These are phyloP conservation scores for Tetrao urogallus DNA, from an alignment of 2,113 vertebrate genomes.

Conservation along the genomic window DNA sequence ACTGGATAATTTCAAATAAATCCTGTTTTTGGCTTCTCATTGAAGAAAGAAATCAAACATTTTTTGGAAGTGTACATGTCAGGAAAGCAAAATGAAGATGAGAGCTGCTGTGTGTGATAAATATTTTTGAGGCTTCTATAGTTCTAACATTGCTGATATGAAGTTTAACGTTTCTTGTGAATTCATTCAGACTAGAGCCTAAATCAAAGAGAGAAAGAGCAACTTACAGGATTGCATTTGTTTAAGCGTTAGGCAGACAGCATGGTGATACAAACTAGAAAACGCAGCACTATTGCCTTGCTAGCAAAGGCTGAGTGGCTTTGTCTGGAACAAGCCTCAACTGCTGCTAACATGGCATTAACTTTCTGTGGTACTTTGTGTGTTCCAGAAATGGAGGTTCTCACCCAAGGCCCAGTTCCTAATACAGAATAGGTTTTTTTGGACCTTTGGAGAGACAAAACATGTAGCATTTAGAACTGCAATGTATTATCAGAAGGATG, in stretches of 20 bases:
- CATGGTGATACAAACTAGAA: background rate
- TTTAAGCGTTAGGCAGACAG: background rate
- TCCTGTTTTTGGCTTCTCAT: background rate
- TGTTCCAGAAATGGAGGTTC: background rate
- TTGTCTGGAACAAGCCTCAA: conserved; percentile 1
- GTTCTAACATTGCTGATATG: background rate
- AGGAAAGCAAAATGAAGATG: background rate
- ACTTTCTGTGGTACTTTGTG: background rate
- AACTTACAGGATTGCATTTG: background rate
- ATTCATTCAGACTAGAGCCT: background rate
- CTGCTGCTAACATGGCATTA: background rate
- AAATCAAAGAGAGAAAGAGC: background rate
- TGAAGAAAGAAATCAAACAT: background rate
- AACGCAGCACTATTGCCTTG: background rate
- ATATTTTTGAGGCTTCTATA: background rate
- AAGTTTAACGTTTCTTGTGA: background rate
- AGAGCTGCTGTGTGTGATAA: background rate
- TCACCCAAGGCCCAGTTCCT: background rate
- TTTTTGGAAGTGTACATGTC: background rate
- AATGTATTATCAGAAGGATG: conserved; percentile 46
- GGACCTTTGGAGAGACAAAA: background rate
- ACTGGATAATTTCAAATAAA: background rate
- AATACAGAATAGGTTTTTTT: background rate
- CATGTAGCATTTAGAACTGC: conserved; percentile 6
- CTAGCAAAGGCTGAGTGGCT: background rate